Evolutionary conservation across 2,888 invertebrate species (phyloP).

Genomic region (Oxystoma pomonae): DNA sequence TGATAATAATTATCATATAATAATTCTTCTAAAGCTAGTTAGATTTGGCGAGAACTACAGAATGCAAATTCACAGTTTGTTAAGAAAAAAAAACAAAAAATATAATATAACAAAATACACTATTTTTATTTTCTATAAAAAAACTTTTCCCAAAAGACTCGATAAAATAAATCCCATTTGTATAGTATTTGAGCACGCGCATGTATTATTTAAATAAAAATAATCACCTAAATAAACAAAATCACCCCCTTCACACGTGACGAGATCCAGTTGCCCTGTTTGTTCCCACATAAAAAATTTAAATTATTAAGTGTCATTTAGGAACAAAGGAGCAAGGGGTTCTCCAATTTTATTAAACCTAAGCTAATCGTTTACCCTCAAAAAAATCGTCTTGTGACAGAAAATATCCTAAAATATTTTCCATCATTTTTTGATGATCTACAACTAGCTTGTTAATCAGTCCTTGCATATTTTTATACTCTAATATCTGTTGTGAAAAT

Average conservation of each 20-base stretch:
- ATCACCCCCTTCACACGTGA: not conserved
- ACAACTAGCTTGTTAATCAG: slow-evolving; percentile 13
- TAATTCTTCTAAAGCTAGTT: not conserved
- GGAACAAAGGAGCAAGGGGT: slow-evolving; percentile 45
- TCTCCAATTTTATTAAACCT: slow-evolving; percentile 28
- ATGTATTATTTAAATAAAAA: no score
- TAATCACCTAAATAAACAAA: no score
- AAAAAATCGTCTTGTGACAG: no score
- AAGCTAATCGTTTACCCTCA: slow-evolving; percentile 29
- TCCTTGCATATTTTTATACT: slow-evolving; percentile 18
- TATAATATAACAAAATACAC: not conserved
- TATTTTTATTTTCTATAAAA: no score
- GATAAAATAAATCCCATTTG: no score
- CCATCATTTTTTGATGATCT: no score
- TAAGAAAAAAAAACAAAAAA: not conserved
- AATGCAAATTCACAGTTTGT: not conserved
- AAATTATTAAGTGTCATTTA: slow-evolving; percentile 13
- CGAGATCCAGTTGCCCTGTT: not conserved
- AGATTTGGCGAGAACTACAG: not conserved
- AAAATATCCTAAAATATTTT: no score
- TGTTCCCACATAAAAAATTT: not conserved
- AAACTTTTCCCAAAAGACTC: no score
- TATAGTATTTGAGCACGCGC: not conserved
- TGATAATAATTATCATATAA: not conserved
- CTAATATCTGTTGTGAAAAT: no score